phyloP scores from a whole-genome alignment of 2,113 vertebrate species.

The Takifugu flavidus region DNA sequence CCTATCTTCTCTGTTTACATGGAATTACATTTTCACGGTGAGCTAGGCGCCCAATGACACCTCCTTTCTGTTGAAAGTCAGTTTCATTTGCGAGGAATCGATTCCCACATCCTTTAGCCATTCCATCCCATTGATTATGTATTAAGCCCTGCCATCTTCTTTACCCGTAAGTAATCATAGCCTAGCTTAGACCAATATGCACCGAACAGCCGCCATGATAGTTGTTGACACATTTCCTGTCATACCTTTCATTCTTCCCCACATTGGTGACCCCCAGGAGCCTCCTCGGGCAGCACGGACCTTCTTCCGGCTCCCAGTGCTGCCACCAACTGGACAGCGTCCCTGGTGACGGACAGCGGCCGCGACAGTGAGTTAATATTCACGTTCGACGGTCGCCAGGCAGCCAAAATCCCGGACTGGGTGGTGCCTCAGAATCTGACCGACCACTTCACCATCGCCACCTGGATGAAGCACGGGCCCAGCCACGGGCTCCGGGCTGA shows the following conservation, averaged over 20 bases:
- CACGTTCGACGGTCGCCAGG: slow-evolving; percentile 92
- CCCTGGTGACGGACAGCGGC: slow-evolving; percentile 86
- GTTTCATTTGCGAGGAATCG: slow-evolving; percentile 61
- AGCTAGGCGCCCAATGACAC: slow-evolving; percentile 21
- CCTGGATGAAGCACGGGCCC: slow-evolving; percentile 97
- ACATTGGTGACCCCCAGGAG: slow-evolving; percentile 72
- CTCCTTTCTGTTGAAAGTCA: slow-evolving; percentile 49
- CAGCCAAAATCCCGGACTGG: slow-evolving; percentile 91
- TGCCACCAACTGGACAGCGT: slow-evolving; percentile 89
- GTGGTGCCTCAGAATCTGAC: slow-evolving; percentile 94
- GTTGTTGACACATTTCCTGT: slow-evolving; percentile 52
- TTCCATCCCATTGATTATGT: slow-evolving; percentile 58
- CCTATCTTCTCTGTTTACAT: slow-evolving; percentile 22
- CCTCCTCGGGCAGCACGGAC: slow-evolving; percentile 93
- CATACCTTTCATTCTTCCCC: slow-evolving; percentile 28
- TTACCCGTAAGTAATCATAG: slow-evolving; percentile 56
- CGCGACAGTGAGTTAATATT: slow-evolving; percentile 85
- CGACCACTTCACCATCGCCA: slow-evolving; percentile 93
- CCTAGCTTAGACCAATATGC: slow-evolving; percentile 56
- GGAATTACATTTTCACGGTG: slow-evolving; percentile 10
- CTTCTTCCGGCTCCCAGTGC: slow-evolving; percentile 85
- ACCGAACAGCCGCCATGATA: slow-evolving; percentile 29
- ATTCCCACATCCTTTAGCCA: slow-evolving; percentile 55
- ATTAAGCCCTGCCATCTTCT: slow-evolving; percentile 59
- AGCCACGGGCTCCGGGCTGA: slow-evolving; percentile 91